These are phyloP conservation scores for Oenanthe oenanthe DNA, from an alignment of 2,113 vertebrate genomes.

Conservation along the genomic window DNA sequence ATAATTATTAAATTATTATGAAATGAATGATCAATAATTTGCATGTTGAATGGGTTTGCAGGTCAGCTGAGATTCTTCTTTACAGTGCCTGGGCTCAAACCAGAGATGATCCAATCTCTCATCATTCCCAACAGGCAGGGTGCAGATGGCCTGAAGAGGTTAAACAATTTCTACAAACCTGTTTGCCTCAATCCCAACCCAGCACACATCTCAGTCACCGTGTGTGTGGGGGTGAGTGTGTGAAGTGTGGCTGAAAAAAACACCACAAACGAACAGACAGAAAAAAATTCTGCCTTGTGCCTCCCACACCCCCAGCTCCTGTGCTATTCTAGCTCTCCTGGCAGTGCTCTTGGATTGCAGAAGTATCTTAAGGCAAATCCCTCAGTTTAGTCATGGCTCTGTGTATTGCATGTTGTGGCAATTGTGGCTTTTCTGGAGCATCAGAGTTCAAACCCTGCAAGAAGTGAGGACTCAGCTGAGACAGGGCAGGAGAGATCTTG, in stretches of 20 bases:
- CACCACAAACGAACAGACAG: background rate
- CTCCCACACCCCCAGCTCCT: background rate
- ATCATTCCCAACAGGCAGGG: background rate
- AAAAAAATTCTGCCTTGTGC: background rate
- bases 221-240: background rate
- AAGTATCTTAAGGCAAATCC: background rate
- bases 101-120: background rate
- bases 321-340: slow-evolving; percentile 14
- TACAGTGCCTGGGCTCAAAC: background rate
- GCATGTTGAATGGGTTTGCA: background rate
- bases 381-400: background rate
- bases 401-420: background rate
- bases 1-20: background rate
- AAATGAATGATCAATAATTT: background rate
- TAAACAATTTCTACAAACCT: background rate
- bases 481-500: background rate
- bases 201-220: background rate
- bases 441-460: background rate
- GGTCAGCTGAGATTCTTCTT: background rate
- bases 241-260: background rate
- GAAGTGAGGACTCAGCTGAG: background rate
- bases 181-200: background rate
- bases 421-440: background rate
- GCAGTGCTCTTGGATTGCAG: background rate
- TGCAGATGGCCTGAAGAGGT: background rate